Base-by-base conservation (phyloP, 2,797 vertebrate genomes). In the Neosilurus mollespiculum region DNA sequence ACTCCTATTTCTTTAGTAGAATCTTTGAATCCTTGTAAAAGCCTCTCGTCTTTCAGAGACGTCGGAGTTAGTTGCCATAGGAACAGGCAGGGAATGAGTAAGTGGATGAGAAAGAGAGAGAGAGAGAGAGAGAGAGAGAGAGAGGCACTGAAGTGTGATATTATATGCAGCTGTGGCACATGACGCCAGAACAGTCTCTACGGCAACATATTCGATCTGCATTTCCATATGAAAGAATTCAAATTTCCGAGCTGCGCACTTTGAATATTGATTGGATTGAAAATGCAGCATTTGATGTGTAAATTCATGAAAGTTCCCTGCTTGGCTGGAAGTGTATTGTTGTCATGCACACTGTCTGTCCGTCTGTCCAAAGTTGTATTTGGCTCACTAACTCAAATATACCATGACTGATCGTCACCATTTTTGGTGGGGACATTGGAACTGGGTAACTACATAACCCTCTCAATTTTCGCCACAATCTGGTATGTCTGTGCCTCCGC, bases 221-320 rank as follows among this genome's bases (percentile, higher is more conserved):
- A 84, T 89, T 84, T 83, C 83, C 85, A 86, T 81, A 66, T 85
- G 85, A 84, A 85, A 78, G 49, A 85, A 83, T 81, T 84, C 34
- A 49, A 81, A 70, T 71, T 43, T 8, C 4, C 15, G 3, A 26
- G 24, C 70, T 67, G 54, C 24, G 10, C 79, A 58, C 81, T 67
- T 51, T 80, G 56, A 67, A 82, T 82, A 66, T 59, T 51, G 51
- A 80, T 82, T 20, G 54, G 16, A 53, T 11, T 2, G 9, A 76
- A 58, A 7, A 51, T 11, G 8, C 37, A 53, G 2, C 22, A 71
- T 61, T 59, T 85, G 65, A 81, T 65, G 81, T 86, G 65, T 75
- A 24, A 70, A 61, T 76, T 16, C 11, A 53, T 81, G 20, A 18
- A 58, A 15, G 54, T 75, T 58, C 26, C 51, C 10, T 15, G 75